Evolutionary conservation across 2,797 vertebrate genomes (phyloP).

Genomic region (Carapus acus): DNA sequence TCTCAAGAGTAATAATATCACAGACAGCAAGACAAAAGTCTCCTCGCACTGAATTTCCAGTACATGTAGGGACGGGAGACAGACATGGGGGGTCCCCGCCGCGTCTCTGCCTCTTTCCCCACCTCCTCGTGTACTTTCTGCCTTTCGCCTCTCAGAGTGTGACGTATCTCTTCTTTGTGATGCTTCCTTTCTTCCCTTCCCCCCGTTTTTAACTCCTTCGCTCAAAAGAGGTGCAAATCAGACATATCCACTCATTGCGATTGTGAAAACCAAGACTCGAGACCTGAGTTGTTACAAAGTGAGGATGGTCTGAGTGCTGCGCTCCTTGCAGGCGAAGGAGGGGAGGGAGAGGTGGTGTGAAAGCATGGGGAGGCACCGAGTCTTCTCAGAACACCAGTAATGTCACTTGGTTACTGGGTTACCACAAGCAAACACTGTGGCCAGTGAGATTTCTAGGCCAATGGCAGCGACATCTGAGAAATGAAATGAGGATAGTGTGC

Average conservation of each 20-base stretch:
- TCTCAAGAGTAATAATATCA: neutral
- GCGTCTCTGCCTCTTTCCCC: conserved; percentile 56
- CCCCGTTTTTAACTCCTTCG: conserved; percentile 20
- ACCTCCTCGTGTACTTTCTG: conserved; percentile 53
- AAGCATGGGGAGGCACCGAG: conserved; percentile 51
- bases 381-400: conserved; percentile 45
- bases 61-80: conserved; percentile 11
- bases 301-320: neutral
- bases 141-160: conserved; percentile 40
- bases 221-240: conserved; percentile 22
- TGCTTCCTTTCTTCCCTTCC: conserved; percentile 6
- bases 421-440: conserved; percentile 36
- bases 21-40: conserved; percentile 15
- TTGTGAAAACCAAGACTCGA: neutral
- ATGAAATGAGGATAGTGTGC: conserved; percentile 20
- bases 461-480: conserved; percentile 7
- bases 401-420: conserved; percentile 53
- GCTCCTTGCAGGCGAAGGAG: neutral
- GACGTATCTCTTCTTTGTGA: conserved; percentile 9
- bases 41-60: conserved; percentile 60
- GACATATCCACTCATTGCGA: neutral
- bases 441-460: conserved; percentile 17
- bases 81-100: conserved; percentile 48
- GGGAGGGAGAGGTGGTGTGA: conserved; percentile 9
- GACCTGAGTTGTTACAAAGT: conserved; percentile 6